phyloP scores from a whole-genome alignment of 1,140 invertebrate genomes.

The Chlorops oryzae region DNA sequence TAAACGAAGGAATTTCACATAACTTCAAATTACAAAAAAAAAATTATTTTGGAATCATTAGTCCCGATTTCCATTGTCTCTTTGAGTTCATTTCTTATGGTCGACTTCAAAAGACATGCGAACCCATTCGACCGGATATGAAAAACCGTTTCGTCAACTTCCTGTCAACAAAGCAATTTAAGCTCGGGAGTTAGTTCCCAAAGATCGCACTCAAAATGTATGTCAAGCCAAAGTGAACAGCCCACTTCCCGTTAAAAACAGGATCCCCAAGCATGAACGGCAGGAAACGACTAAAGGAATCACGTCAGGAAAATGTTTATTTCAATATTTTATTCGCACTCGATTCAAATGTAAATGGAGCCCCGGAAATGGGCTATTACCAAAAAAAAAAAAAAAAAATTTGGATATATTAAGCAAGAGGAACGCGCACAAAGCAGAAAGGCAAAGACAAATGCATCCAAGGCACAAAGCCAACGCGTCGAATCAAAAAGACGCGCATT shows the following conservation, averaged over 20 bases:
- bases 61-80: too few species aligned
- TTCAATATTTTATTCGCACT: too few species aligned
- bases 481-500: too few species aligned
- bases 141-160: slow-evolving; percentile 8
- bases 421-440: slow-evolving; percentile 40
- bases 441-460: slow-evolving; percentile 16
- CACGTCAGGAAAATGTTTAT: slow-evolving; percentile 30
- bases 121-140: background rate
- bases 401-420: slow-evolving; percentile 20
- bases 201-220: slow-evolving; percentile 43
- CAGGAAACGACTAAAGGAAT: slow-evolving; percentile 45
- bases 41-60: too few species aligned
- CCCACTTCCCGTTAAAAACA: too few species aligned
- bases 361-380: slow-evolving; percentile 44
- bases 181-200: too few species aligned
- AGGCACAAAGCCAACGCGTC: too few species aligned
- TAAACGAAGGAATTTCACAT: too few species aligned
- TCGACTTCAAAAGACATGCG: slow-evolving; percentile 1
- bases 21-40: too few species aligned
- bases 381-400: slow-evolving; percentile 11
- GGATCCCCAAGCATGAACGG: slow-evolving; percentile 19
- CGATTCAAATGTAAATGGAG: slow-evolving; percentile 13
- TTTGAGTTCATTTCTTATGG: too few species aligned
- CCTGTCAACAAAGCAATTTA: too few species aligned
- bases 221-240: slow-evolving; percentile 30